phyloP scores from a whole-genome alignment of 2,888 invertebrate species.

The Drosophila vallismaia region DNA sequence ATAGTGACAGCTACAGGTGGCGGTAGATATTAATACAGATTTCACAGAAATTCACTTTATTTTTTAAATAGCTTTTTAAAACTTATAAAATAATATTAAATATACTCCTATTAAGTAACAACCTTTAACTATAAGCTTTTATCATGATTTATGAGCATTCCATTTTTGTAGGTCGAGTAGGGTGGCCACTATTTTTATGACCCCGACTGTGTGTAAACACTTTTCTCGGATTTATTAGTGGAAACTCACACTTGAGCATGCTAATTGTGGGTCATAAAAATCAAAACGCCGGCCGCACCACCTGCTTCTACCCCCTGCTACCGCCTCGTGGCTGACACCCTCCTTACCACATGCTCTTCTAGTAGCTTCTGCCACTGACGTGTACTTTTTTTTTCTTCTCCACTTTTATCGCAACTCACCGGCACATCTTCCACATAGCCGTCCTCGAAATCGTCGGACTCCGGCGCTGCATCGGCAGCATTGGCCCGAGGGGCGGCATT shows the following conservation, averaged over 20 bases:
- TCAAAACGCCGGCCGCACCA: conserved; percentile 28
- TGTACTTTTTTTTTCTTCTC: conserved; percentile 63
- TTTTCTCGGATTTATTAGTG: conserved; percentile 22
- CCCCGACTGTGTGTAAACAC: conserved; percentile 31
- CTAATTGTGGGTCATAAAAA: conserved; percentile 46
- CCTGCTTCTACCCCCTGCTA: background rate
- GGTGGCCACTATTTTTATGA: conserved; percentile 4
- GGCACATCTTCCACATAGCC: conserved; percentile 79
- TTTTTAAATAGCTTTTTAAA: too few species aligned
- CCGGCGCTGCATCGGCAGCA: conserved; percentile 45
- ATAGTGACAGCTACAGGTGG: conserved; percentile 25
- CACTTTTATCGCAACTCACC: conserved; percentile 56
- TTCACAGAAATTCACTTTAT: too few species aligned
- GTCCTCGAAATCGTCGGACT: conserved; percentile 75
- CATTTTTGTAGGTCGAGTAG: background rate
- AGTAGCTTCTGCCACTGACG: conserved; percentile 69
- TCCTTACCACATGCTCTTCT: conserved; percentile 26
- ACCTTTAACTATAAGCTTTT: background rate
- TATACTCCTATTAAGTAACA: background rate
- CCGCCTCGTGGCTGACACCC: too few species aligned
- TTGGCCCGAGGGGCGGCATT: conserved; percentile 4
- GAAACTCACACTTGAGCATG: conserved; percentile 28
- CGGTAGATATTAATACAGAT: background rate
- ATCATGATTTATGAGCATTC: background rate
- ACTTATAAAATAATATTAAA: too few species aligned